Conservation (phyloP, 2,888 invertebrate genomes). For the Apoda limacodes region DNA sequence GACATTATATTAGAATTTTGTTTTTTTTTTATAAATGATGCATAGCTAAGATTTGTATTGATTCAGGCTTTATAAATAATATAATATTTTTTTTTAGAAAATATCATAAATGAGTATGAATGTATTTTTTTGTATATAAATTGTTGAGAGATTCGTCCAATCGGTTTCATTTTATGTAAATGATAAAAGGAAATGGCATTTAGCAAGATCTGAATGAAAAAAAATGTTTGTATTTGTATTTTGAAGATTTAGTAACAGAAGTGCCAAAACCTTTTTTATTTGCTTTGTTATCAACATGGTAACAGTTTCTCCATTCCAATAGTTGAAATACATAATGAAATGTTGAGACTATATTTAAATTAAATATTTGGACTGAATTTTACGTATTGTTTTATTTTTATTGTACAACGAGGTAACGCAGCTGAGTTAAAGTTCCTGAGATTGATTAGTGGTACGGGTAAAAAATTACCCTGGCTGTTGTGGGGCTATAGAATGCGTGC, state of each 20-base stretch:
- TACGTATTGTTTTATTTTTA: conserved; percentile 22
- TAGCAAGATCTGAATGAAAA: conserved; percentile 36
- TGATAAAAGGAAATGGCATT: conserved; percentile 41
- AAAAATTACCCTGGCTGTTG: too few relatives aligned
- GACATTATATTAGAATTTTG: too few relatives aligned
- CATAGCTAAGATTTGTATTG: too few relatives aligned
- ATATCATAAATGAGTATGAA: too few relatives aligned
- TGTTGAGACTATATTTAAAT: conserved; percentile 32
- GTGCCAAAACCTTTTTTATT: conserved; percentile 53
- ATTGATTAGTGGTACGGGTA: too few relatives aligned
- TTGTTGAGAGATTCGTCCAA: conserved; percentile 53
- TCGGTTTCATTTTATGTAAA: too few relatives aligned
- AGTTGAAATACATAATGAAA: conserved; percentile 40
- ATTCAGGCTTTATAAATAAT: too few relatives aligned
- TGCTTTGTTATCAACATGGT: conserved; percentile 30
- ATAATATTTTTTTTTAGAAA: too few relatives aligned
- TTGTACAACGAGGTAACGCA: too few relatives aligned
- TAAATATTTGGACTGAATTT: conserved; percentile 63
- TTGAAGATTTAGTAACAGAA: conserved; percentile 27
- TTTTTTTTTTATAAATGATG: too few relatives aligned
- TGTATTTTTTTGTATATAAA: conserved; percentile 63
- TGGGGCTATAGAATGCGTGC: too few relatives aligned
- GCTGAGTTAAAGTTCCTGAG: too few relatives aligned
- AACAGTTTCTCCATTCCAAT: conserved; percentile 55
- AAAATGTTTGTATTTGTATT: conserved; percentile 50